phyloP scores from a whole-genome alignment of 2,113 vertebrate species.

The Melierax canorus region DNA sequence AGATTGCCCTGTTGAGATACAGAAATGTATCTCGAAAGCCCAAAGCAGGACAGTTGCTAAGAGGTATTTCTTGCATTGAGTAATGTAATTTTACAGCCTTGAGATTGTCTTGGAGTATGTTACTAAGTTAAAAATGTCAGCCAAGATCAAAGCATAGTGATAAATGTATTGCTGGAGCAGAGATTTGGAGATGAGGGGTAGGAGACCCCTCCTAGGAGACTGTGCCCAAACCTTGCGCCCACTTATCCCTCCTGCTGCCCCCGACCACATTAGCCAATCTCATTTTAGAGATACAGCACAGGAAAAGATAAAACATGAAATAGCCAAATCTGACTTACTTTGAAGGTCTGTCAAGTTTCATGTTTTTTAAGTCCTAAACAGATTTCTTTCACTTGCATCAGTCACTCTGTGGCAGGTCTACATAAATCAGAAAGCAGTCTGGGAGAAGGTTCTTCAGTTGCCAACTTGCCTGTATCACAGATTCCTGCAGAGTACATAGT shows the following conservation, averaged over 20 bases:
- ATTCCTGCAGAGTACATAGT: conserved; percentile 1
- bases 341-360: conserved; percentile 29
- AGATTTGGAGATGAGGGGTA: not conserved
- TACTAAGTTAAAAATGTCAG: conserved; percentile 61
- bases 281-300: not conserved
- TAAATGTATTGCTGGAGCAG: conserved; percentile 31
- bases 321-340: not conserved
- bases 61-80: conserved; percentile 58
- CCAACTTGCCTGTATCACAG: conserved; percentile 28
- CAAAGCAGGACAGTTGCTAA: conserved; percentile 44
- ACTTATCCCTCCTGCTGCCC: not conserved
- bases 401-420: conserved; percentile 8
- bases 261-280: not conserved
- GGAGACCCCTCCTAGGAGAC: not conserved
- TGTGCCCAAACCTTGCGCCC: not conserved
- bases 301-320: conserved; percentile 15
- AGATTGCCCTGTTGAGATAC: not conserved
- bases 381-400: conserved; percentile 23
- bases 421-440: conserved; percentile 52
- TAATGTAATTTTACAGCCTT: conserved; percentile 65
- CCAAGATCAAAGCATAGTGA: conserved; percentile 21
- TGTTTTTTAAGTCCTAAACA: conserved; percentile 29
- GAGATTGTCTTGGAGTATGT: conserved; percentile 43
- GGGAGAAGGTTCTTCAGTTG: conserved; percentile 39
- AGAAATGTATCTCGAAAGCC: conserved; percentile 40